phyloP scores from a whole-genome alignment of 37 sponge, comb jelly and placozoan genomes.

The Ephydatia muelleri region DNA sequence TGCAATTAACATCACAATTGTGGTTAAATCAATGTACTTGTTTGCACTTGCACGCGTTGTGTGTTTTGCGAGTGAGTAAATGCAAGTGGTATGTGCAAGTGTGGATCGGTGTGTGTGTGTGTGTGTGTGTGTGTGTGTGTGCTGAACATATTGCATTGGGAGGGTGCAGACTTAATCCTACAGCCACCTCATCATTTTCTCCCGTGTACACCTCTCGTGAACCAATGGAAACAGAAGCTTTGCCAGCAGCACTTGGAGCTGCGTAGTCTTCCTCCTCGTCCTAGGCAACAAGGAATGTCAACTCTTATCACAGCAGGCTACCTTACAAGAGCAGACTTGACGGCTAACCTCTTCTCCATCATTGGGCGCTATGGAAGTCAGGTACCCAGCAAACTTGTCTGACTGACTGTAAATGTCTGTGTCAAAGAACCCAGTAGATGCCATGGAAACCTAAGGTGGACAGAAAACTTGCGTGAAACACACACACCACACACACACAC shows the following conservation, averaged over 20 bases:
- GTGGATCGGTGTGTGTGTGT: too few species aligned
- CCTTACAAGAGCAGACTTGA: too few species aligned
- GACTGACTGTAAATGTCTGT: constrained; percentile 49
- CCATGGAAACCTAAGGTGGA: constrained; percentile 50
- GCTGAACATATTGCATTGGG: too few species aligned
- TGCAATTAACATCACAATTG: background rate
- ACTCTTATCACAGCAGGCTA: too few species aligned
- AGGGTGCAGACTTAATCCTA: background rate
- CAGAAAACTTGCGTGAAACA: background rate
- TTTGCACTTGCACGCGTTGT: too few species aligned
- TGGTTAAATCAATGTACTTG: background rate
- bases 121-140: too few species aligned
- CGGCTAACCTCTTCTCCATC: constrained; percentile 67
- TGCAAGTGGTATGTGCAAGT: too few species aligned
- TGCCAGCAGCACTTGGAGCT: background rate
- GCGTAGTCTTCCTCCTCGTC: constrained; percentile 17
- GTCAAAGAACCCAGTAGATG: constrained; percentile 75
- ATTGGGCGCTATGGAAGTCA: constrained; percentile 65
- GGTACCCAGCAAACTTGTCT: constrained; percentile 54
- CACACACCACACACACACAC: background rate
- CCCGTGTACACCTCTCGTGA: background rate
- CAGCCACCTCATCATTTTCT: background rate
- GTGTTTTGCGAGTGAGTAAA: too few species aligned
- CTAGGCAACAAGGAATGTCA: background rate
- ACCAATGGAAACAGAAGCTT: background rate